Evolutionary conservation across 2,888 invertebrate genomes (phyloP), one percentile per base, ranked within the genome.

Genomic region (Rosalia funebris): DNA sequence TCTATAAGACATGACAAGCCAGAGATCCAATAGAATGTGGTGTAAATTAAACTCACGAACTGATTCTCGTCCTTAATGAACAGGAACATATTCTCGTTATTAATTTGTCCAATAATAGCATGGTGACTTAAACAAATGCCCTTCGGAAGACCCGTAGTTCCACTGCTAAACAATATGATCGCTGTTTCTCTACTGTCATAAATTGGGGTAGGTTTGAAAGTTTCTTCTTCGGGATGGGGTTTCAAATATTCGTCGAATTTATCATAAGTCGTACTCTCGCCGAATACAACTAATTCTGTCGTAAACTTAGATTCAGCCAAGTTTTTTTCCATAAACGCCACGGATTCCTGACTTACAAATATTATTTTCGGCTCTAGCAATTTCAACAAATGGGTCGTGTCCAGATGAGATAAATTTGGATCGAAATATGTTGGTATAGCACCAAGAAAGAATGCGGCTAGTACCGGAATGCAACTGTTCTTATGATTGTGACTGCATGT

Each of bases 371-470:
- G 71, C 10, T 60, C 17, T 1, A 66, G 61, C 41, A 67, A 37
- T 19, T 57, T 50, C 4, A 65, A 37, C n/a, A 67, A 47, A 11
- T 60, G 57, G 2, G 52, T 31, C 0, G 62, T 55, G 31, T 77
- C 76, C 1, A 57, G 14, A 0, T 53, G 44, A 0, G 73, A 69
- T 19, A 77, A 58, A 0, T 62, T 64, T 1, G 76, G 75, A 59
- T 80, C 77, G 37, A 75, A 64, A 9, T 75, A 62, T 7, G 73
- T 66, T 1, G 74, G 45, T 14, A 66, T 72, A 1, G 71, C 75
- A 1, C 85, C 85, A 12, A 83, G 74, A 64, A 80, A 84, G 1
- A 83, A 65, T 0, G 82, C 79, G 0, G 84, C 84, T 36, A 85
- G 81, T 50, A 82, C 79, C 0, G 85, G 84, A 32, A 84, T 76